Conservation (phyloP, 2,113 vertebrate species). For the Glaucomys volans region DNA sequence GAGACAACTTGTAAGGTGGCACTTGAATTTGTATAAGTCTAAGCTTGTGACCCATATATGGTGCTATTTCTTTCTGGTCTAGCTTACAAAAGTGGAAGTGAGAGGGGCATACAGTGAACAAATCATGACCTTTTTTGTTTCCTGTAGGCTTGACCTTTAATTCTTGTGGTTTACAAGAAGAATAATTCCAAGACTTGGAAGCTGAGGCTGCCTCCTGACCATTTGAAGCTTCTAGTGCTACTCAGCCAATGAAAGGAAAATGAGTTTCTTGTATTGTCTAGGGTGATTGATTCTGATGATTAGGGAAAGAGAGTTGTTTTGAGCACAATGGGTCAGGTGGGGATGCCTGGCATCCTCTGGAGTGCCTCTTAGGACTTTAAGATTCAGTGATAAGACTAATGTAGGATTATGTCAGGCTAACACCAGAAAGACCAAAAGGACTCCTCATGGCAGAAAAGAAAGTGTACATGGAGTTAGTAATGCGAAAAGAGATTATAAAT, state of each 20-base stretch:
- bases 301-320: background rate
- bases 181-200: background rate
- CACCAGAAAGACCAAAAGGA: background rate
- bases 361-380: background rate
- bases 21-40: background rate
- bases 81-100: background rate
- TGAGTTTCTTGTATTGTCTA: background rate
- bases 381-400: background rate
- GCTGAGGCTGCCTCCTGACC: background rate
- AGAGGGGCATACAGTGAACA: background rate
- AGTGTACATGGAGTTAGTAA: background rate
- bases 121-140: background rate
- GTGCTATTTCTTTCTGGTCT: background rate
- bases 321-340: background rate
- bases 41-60: background rate
- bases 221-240: background rate
- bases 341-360: background rate
- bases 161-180: constrained; percentile 1
- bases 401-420: background rate
- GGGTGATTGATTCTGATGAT: background rate
- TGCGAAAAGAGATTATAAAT: background rate
- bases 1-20: background rate
- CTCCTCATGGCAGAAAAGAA: background rate
- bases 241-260: background rate
- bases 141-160: background rate